Percentiles rank a stretch among this genome's conserved stretches.
Evolutionary conservation across 2,888 invertebrate species (phyloP).

Genomic region (Xanthorhoe spadicearia): DNA sequence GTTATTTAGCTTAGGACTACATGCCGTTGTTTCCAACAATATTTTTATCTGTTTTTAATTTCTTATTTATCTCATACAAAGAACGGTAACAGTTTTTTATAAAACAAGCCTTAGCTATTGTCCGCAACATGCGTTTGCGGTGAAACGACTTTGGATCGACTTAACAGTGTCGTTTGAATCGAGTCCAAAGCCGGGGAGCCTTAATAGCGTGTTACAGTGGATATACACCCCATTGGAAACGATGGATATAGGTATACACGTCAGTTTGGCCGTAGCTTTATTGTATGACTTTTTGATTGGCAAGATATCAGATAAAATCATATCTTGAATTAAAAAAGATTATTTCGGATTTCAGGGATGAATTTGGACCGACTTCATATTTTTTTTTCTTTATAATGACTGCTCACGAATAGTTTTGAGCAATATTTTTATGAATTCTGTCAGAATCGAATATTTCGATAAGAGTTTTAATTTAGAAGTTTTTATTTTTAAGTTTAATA

Average conservation of each 20-base stretch:
- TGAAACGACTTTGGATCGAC: constrained; percentile 22
- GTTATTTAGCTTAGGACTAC: too few species aligned
- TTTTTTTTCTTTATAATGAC: too few species aligned
- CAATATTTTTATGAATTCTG: too few species aligned
- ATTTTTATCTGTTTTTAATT: too few species aligned
- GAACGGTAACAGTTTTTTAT: neutral
- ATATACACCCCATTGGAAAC: constrained; percentile 15
- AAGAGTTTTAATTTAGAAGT: too few species aligned
- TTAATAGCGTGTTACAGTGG: constrained; percentile 36
- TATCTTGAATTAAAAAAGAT: too few species aligned
- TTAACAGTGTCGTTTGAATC: constrained; percentile 45
- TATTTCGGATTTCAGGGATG: too few species aligned
- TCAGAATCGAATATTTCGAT: too few species aligned
- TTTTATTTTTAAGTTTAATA: too few species aligned
- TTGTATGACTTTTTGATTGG: neutral
- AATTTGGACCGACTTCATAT: too few species aligned
- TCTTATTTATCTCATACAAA: neutral
- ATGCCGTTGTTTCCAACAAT: too few species aligned
- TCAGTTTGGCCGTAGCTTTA: constrained; percentile 2
- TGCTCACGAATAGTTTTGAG: too few species aligned
- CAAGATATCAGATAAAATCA: neutral
- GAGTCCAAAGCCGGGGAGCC: constrained; percentile 42
- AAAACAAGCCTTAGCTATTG: neutral
- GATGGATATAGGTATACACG: neutral
- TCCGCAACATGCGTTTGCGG: constrained; percentile 25